Conservation (phyloP, 2,113 vertebrate genomes). For the Spea bombifrons region DNA sequence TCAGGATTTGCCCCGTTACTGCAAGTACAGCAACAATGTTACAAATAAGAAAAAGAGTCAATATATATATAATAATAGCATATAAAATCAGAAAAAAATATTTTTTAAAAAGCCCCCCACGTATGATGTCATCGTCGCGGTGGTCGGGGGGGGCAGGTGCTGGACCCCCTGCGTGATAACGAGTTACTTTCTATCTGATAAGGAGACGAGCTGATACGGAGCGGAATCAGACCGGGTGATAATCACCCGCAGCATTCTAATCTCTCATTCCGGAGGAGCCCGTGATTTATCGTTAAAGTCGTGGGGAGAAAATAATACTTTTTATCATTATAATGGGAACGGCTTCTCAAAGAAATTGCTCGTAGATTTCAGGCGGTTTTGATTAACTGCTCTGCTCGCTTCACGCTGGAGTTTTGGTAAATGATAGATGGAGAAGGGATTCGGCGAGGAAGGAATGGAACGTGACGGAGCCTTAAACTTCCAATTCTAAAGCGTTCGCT, state of each 20-base stretch:
- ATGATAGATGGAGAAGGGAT: constrained; percentile 5
- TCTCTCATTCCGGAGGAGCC: constrained; percentile 9
- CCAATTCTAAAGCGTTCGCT: too few species aligned
- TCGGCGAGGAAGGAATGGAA: too few species aligned
- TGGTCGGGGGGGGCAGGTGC: too few species aligned
- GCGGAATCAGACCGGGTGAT: background rate
- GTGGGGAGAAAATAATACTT: constrained; percentile 12
- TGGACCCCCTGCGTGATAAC: background rate
- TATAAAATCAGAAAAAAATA: too few species aligned
- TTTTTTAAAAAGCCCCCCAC: too few species aligned
- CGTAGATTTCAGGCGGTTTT: background rate
- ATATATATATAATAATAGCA: too few species aligned
- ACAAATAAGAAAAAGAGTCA: too few species aligned
- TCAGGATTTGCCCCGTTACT: too few species aligned
- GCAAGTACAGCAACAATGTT: too few species aligned
- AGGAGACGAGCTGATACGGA: background rate
- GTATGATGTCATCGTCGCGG: too few species aligned
- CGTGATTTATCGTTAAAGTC: constrained; percentile 22
- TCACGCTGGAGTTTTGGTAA: background rate
- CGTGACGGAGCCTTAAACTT: too few species aligned
- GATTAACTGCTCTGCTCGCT: background rate
- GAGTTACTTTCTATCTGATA: constrained; percentile 15
- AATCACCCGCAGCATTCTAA: constrained; percentile 3
- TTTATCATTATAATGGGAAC: constrained; percentile 25
- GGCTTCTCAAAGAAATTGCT: constrained; percentile 7